A percentile compares a stretch with the other conserved stretches of the same genome.
These are phyloP conservation scores for Zosterops lateralis DNA, from an alignment of 2,113 vertebrate genomes.

Conservation along the genomic window DNA sequence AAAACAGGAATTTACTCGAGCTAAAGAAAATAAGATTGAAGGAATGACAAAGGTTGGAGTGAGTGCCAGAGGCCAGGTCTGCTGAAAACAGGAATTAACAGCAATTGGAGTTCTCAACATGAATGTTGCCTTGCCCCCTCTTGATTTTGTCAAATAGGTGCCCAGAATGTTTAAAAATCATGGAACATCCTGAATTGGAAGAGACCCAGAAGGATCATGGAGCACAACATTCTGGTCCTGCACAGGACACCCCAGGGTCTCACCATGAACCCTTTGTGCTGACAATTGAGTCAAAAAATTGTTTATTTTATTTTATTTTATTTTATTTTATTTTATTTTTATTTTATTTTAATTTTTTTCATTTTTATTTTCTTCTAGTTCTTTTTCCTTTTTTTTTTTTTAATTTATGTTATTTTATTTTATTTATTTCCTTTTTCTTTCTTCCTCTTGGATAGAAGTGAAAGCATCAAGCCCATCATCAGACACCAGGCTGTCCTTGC, in stretches of 20 bases:
- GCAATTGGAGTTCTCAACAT: fast-evolving
- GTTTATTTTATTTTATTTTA: not conserved
- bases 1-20: not conserved
- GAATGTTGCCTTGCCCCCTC: fast-evolving
- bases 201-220: not conserved
- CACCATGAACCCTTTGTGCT: not conserved
- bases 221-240: not conserved
- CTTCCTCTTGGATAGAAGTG: not conserved
- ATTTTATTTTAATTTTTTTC: no score
- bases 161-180: not conserved
- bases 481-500: not conserved
- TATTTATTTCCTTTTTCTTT: not conserved
- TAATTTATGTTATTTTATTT: no score
- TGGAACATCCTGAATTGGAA: not conserved
- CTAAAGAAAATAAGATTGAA: not conserved
- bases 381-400: no score
- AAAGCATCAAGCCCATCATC: not conserved
- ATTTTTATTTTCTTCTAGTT: no score
- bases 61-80: not conserved
- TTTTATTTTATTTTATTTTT: no score
- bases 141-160: not conserved
- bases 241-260: not conserved
- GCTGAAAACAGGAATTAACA: not conserved
- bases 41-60: not conserved
- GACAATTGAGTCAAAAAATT: not conserved